phyloP scores from a whole-genome alignment of 2,888 invertebrate species.

The Eristalis tenax region DNA sequence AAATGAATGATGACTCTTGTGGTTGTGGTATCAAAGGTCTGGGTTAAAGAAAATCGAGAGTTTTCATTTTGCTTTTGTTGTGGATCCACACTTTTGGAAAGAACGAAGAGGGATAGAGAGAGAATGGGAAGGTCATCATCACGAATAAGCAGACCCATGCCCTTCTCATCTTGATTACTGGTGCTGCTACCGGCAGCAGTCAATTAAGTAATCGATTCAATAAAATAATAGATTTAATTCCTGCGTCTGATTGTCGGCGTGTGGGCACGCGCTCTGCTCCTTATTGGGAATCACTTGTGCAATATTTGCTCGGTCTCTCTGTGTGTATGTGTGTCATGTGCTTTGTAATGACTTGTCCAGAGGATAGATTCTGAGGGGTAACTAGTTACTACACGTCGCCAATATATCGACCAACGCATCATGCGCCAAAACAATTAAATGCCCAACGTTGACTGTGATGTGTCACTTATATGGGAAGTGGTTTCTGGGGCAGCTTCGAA shows the following conservation, averaged over 20 bases:
- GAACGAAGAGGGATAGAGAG: conserved; percentile 2
- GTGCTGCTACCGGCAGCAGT: conserved; percentile 26
- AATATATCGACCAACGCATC: conserved; percentile 32
- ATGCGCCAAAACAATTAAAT: conserved; percentile 56
- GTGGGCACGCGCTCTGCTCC: conserved; percentile 37
- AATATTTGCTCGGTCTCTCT: conserved; percentile 16
- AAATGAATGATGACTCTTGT: conserved; percentile 45
- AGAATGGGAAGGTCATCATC: conserved; percentile 9
- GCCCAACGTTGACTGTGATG: conserved; percentile 48
- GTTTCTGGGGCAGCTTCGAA: conserved; percentile 51
- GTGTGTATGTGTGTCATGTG: conserved; percentile 16
- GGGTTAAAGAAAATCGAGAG: conserved; percentile 69
- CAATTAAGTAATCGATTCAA: conserved; percentile 61
- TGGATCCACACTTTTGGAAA: neutral
- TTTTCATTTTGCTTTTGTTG: conserved; percentile 16
- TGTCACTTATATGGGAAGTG: conserved; percentile 51
- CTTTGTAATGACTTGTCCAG: conserved; percentile 14
- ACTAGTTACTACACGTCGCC: neutral
- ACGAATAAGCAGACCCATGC: neutral
- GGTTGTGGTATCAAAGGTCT: conserved; percentile 53
- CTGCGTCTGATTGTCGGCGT: conserved; percentile 15
- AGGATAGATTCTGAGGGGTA: conserved; percentile 52
- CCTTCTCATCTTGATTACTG: conserved; percentile 46
- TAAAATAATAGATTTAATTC: conserved; percentile 36
- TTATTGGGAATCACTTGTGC: conserved; percentile 47